Evolutionary conservation across 1,140 invertebrate genomes (phyloP).

Genomic region (Atta cephalotes): DNA sequence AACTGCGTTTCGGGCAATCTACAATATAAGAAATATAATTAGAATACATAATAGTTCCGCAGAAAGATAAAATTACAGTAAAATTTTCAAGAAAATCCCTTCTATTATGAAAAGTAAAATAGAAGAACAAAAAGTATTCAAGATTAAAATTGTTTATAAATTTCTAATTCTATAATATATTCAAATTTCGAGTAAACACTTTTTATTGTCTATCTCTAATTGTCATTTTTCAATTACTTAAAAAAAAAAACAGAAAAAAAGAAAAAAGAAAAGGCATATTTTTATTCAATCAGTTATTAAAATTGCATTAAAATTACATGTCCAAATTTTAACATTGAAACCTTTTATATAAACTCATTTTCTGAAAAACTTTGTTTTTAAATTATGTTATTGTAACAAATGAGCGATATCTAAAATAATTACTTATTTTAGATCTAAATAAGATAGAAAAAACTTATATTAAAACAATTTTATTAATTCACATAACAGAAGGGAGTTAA

Average conservation of each 20-base stretch:
- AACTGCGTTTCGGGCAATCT: conserved; percentile 83
- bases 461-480: not conserved
- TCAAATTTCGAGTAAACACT: not conserved
- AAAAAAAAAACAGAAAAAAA: too few species aligned
- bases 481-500: not conserved
- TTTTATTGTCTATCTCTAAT: not conserved
- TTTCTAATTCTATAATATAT: too few species aligned
- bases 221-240: too few species aligned
- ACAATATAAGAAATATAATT: conserved; percentile 32
- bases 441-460: not conserved
- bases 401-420: not conserved
- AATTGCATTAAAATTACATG: too few species aligned
- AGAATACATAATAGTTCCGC: not conserved
- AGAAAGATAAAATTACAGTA: not conserved
- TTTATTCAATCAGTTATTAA: too few species aligned
- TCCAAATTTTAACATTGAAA: too few species aligned
- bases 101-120: not conserved
- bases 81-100: not conserved
- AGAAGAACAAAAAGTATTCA: not conserved
- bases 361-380: too few species aligned
- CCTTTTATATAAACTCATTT: too few species aligned
- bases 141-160: not conserved
- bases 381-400: too few species aligned
- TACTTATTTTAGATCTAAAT: not conserved
- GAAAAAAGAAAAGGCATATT: too few species aligned